A percentile compares a stretch with the other conserved stretches of the same genome.
Evolutionary conservation across 2,888 invertebrate genomes (phyloP).

Genomic region (Platerodrilus igneus): DNA sequence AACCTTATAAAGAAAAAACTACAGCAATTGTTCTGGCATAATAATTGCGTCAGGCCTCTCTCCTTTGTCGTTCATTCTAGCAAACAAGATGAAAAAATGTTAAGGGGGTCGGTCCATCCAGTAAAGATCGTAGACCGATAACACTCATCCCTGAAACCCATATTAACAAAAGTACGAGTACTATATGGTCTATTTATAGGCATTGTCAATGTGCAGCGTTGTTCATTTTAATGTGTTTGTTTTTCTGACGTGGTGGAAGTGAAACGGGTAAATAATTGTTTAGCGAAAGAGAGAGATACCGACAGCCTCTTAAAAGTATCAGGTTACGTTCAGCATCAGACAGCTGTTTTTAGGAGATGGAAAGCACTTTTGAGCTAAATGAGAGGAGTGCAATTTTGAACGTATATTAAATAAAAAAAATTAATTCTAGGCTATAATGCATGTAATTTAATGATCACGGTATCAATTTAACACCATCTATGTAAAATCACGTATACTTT

Average conservation of each 20-base stretch:
- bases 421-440: too few relatives aligned
- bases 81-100: too few relatives aligned
- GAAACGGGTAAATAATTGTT: conserved; percentile 27
- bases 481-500: conserved; percentile 45
- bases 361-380: conserved; percentile 33
- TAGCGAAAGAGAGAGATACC: conserved; percentile 26
- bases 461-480: conserved; percentile 46
- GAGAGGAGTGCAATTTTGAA: too few relatives aligned
- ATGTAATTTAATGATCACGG: conserved; percentile 44
- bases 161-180: too few relatives aligned
- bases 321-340: conserved; percentile 47
- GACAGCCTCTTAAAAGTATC: conserved; percentile 49
- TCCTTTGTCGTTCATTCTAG: too few relatives aligned
- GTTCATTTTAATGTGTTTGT: conserved; percentile 52
- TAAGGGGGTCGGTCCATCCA: too few relatives aligned
- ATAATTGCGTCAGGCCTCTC: conserved; percentile 24
- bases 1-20: too few relatives aligned
- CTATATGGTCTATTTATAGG: conserved; percentile 50
- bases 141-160: conserved; percentile 38
- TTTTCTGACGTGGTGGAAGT: conserved; percentile 44
- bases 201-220: conserved; percentile 50
- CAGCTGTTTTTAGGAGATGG: conserved; percentile 49
- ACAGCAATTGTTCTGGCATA: conserved; percentile 30
- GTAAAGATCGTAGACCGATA: conserved; percentile 31
- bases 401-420: too few relatives aligned